Evolutionary conservation across 2,113 vertebrate species (phyloP).

Genomic region (Cariama cristata): DNA sequence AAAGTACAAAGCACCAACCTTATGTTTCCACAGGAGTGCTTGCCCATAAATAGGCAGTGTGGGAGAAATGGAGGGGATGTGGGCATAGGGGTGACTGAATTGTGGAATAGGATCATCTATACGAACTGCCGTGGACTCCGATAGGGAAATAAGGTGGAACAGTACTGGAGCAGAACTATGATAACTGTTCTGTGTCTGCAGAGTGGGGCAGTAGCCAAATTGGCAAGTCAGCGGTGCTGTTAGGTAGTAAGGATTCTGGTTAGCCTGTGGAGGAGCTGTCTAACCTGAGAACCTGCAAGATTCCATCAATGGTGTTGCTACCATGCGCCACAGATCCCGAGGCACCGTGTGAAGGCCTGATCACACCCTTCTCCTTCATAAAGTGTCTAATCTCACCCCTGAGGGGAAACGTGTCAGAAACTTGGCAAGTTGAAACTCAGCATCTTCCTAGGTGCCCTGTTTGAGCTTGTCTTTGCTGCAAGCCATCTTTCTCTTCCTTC

Average conservation of each 20-base stretch:
- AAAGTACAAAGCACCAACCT: background rate
- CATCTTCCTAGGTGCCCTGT: background rate
- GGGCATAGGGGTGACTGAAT: background rate
- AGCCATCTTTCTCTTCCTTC: background rate
- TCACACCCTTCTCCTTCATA: background rate
- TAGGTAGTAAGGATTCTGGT: background rate
- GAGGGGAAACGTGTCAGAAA: background rate
- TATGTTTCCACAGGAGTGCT: background rate
- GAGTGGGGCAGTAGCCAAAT: background rate
- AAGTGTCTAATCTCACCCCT: background rate
- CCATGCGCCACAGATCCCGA: background rate
- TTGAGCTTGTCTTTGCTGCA: conserved; percentile 19
- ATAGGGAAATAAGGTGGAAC: background rate
- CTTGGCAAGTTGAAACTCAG: background rate
- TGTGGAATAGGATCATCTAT: background rate
- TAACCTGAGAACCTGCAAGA: background rate
- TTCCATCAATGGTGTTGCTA: background rate
- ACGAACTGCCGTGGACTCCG: background rate
- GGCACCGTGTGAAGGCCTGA: background rate
- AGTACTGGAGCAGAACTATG: background rate
- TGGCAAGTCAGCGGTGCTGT: background rate
- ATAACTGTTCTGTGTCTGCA: background rate
- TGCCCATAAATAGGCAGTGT: background rate
- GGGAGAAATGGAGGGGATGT: background rate
- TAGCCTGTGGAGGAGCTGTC: conserved; percentile 9